Evolutionary conservation across 1,140 invertebrate species (phyloP), one percentile per base, ranked within the genome.

Genomic region (Chrysoperla carnea): DNA sequence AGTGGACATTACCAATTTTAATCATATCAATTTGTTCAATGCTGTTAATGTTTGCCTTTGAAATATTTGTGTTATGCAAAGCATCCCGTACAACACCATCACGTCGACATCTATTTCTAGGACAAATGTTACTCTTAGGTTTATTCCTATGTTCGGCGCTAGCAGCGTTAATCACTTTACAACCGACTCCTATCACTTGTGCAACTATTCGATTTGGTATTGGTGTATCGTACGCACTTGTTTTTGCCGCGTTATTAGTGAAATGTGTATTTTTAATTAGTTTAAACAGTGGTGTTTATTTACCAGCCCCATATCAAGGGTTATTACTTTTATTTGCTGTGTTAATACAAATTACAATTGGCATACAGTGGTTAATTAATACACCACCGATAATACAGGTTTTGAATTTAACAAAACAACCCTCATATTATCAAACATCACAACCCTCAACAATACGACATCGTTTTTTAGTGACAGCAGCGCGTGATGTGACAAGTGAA

Each of bases 261-360:
- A 95, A 96, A 63, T 86, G 88, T 55, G 85, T 94, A 37, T 92
- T 94, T 56, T 70, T 94, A 35, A 75, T 94, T 46, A 90, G 86
- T 50, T 73, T 93, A 31, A 88, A 92, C 56, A 79, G 82, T 27
- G 87, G 88, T 8, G 85, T 92, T 17, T 93, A 94, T 57, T 66
- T 94, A n/a, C 87, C 88, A 28, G 87, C 89, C 2, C 80, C 85
- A 4, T 94, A 94, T 63, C 80, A 89, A 72, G 86, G 83, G 39
- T 64, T 90, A 6, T 72, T 94, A 9, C 68, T 95, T 49, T 79
- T 92, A 52, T 94, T 95, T 57, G 84, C 88, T 4, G 78, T 85
- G 15, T 70, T 85, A 53, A 85, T 88, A 47, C 84, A 95, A 68
- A 75, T 93, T 45, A 85, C 83, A 33, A 90, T 93, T 48, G 81